Conservation (phyloP, 2,888 invertebrate species). For the Artemia sinica region DNA sequence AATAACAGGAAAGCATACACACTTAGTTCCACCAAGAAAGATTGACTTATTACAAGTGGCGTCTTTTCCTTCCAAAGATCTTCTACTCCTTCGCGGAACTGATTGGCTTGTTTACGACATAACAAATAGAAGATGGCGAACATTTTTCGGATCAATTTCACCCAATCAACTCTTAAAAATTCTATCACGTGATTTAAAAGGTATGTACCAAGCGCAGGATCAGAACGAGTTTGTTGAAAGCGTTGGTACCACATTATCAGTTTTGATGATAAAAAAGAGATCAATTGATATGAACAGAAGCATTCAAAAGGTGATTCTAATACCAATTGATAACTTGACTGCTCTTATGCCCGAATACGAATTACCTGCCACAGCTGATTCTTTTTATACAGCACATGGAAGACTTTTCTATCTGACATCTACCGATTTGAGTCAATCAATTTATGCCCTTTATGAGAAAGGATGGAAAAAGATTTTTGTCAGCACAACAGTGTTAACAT, state of each 20-base stretch:
- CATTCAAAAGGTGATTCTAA: background rate
- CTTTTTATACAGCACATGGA: background rate
- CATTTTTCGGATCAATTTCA: background rate
- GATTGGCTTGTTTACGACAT: constrained; percentile 3
- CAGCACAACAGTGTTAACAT: constrained; percentile 7
- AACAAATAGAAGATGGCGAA: constrained; percentile 8
- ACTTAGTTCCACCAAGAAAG: background rate
- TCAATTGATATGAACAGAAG: background rate
- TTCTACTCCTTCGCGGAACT: background rate
- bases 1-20: background rate
- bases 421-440: background rate
- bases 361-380: constrained; percentile 7
- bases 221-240: constrained; percentile 9
- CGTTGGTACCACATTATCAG: background rate
- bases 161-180: constrained; percentile 9
- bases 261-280: constrained; percentile 13
- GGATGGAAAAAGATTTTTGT: constrained; percentile 6
- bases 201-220: constrained; percentile 1
- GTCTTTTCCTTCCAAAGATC: background rate
- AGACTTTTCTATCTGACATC: constrained; percentile 1
- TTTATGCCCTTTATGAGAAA: constrained; percentile 12
- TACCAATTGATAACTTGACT: background rate
- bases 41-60: constrained; percentile 4
- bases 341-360: background rate
- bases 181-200: constrained; percentile 2